Percentiles rank a stretch among this genome's conserved stretches.
These are phyloP conservation scores for Pectinophora gossypiella DNA, from an alignment of 1,140 invertebrate species.

Conservation along the genomic window DNA sequence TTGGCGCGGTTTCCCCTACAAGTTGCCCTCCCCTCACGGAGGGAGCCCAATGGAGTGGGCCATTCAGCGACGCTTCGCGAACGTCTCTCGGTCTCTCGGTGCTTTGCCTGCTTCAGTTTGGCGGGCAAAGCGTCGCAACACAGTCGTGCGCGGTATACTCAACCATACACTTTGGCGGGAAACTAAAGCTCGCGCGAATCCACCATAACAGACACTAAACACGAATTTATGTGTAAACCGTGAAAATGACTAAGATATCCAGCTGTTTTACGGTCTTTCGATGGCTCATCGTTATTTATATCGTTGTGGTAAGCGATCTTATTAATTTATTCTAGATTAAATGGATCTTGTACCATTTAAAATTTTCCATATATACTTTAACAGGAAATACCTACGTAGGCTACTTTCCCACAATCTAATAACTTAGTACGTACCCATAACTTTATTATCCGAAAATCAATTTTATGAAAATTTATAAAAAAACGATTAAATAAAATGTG, in stretches of 20 bases:
- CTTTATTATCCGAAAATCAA: too few relatives aligned
- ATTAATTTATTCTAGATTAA: conserved; percentile 1
- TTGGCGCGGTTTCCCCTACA: conserved; percentile 65
- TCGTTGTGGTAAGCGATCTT: conserved; percentile 47
- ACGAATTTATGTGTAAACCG: conserved; percentile 42
- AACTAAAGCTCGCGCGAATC: conserved; percentile 28
- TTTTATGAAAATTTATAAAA: too few relatives aligned
- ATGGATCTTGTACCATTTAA: background rate
- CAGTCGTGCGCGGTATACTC: conserved; percentile 42
- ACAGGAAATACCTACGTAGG: too few relatives aligned
- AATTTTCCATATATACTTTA: too few relatives aligned
- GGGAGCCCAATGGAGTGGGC: conserved; percentile 65
- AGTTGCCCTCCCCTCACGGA: conserved; percentile 58
- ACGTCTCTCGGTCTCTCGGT: conserved; percentile 54
- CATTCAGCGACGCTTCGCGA: conserved; percentile 67
- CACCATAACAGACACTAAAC: conserved; percentile 22
- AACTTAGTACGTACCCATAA: too few relatives aligned
- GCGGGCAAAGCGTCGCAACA: conserved; percentile 54
- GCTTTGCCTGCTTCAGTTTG: conserved; percentile 55
- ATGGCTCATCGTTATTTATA: conserved; percentile 44
- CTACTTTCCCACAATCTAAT: too few relatives aligned
- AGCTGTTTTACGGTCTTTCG: conserved; percentile 28
- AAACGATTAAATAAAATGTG: too few relatives aligned
- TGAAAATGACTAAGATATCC: conserved; percentile 43
- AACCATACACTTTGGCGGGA: conserved; percentile 46